Percentiles rank a stretch among this genome's conserved stretches.
These are phyloP conservation scores for Eudasyphora cyanicolor DNA, from an alignment of 2,888 invertebrate species.

Conservation along the genomic window DNA sequence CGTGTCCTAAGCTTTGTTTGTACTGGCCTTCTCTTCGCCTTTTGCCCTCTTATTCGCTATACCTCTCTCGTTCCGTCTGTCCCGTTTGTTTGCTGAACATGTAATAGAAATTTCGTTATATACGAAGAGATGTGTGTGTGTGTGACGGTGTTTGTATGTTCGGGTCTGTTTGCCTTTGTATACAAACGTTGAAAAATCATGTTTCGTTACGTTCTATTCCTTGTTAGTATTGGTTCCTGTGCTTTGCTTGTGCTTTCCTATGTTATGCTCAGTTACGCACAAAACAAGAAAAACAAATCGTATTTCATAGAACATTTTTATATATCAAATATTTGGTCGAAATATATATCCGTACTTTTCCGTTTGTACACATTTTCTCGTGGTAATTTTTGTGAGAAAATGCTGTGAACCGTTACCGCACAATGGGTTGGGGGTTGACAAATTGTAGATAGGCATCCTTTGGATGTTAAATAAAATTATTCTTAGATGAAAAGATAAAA, in stretches of 20 bases:
- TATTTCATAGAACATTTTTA: conserved; percentile 20
- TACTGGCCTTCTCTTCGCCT: too few species aligned
- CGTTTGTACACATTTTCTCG: neutral
- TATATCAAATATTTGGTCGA: conserved; percentile 12
- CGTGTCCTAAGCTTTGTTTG: neutral
- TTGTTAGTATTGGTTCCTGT: conserved; percentile 35
- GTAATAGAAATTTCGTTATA: conserved; percentile 10
- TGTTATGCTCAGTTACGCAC: conserved; percentile 36
- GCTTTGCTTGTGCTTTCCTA: too few species aligned
- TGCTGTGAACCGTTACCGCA: neutral
- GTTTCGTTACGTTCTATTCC: conserved; percentile 25
- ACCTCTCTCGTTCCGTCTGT: too few species aligned
- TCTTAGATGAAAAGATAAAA: too few species aligned
- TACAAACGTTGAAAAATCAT: conserved; percentile 36
- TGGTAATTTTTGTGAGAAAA: neutral
- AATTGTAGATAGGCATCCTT: neutral
- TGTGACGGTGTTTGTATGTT: neutral
- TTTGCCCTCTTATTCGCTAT: too few species aligned
- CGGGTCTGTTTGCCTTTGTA: neutral
- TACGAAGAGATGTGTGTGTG: neutral
- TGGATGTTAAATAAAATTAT: too few species aligned
- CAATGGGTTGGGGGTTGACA: neutral
- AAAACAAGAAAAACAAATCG: conserved; percentile 20
- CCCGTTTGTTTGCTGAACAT: conserved; percentile 36
- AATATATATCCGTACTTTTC: neutral